These are phyloP conservation scores for Sandelia bainsii DNA, from an alignment of 2,797 vertebrate genomes.

Conservation along the genomic window DNA sequence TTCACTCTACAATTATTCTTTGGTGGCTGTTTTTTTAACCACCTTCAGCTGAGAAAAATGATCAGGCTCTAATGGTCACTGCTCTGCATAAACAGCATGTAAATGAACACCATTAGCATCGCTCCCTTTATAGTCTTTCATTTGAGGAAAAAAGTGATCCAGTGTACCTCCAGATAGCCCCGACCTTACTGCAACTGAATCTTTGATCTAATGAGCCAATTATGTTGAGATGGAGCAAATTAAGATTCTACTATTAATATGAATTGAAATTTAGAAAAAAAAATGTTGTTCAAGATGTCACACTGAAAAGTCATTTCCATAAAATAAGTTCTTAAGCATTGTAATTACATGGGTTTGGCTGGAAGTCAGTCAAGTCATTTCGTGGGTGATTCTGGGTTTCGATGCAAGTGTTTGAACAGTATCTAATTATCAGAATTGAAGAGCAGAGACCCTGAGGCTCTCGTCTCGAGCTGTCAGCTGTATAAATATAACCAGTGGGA, in stretches of 20 bases:
- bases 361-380: constrained; percentile 33
- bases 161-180: constrained; percentile 36
- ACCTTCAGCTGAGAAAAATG: constrained; percentile 31
- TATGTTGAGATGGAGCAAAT: constrained; percentile 42
- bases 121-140: constrained; percentile 18
- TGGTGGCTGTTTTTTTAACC: constrained; percentile 15
- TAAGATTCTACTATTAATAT: constrained; percentile 36
- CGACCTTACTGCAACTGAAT: constrained; percentile 47
- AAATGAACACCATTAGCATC: constrained; percentile 32
- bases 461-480: constrained; percentile 44
- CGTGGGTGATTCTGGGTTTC: constrained; percentile 26
- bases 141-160: constrained; percentile 24
- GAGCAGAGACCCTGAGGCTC: constrained; percentile 22
- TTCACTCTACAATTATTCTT: constrained; percentile 25
- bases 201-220: constrained; percentile 57
- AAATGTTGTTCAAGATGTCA: constrained; percentile 36
- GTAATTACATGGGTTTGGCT: constrained; percentile 41
- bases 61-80: constrained; percentile 33
- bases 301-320: constrained; percentile 41
- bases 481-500: constrained; percentile 32
- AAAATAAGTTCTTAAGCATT: constrained; percentile 13
- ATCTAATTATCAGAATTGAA: constrained; percentile 47
- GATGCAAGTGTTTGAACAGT: constrained; percentile 48
- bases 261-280: constrained; percentile 33
- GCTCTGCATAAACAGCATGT: constrained; percentile 47